A percentile compares a stretch with the other conserved stretches of the same genome.
phyloP scores from a whole-genome alignment of 2,113 vertebrate species.

The Hassar affinis region DNA sequence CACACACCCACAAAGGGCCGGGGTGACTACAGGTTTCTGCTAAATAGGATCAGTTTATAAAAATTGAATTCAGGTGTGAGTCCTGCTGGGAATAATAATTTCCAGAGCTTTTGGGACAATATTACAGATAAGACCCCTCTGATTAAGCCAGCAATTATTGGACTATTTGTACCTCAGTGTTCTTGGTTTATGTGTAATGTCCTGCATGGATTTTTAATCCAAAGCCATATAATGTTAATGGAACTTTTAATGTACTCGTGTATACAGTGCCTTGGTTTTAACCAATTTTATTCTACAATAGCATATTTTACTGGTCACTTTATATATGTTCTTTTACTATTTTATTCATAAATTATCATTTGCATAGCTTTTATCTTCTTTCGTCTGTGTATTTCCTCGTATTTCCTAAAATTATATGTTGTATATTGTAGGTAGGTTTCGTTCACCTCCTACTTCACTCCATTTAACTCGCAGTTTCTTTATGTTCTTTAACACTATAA shows the following conservation, averaged over 20 bases:
- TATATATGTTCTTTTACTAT: neutral
- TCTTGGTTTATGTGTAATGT: neutral
- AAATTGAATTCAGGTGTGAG: neutral
- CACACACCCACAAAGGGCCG: neutral
- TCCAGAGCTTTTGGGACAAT: neutral
- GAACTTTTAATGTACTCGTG: neutral
- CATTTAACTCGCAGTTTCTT: neutral
- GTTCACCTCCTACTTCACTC: neutral
- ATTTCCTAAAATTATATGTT: neutral
- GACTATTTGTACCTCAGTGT: neutral
- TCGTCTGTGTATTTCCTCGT: neutral
- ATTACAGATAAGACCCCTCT: neutral
- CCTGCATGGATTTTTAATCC: neutral
- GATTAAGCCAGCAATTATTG: neutral
- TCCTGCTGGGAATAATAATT: neutral
- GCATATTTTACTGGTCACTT: neutral
- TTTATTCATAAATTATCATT: constrained; percentile 8
- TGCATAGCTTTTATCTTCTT: neutral
- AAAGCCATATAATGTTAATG: neutral
- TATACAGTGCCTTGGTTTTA: neutral
- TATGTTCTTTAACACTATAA: neutral
- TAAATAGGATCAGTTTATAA: neutral
- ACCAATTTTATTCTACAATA: neutral
- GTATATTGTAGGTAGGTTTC: neutral
- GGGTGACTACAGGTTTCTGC: neutral